Conservation (phyloP, 2,797 vertebrate genomes). For the Centroberyx gerrardi region DNA sequence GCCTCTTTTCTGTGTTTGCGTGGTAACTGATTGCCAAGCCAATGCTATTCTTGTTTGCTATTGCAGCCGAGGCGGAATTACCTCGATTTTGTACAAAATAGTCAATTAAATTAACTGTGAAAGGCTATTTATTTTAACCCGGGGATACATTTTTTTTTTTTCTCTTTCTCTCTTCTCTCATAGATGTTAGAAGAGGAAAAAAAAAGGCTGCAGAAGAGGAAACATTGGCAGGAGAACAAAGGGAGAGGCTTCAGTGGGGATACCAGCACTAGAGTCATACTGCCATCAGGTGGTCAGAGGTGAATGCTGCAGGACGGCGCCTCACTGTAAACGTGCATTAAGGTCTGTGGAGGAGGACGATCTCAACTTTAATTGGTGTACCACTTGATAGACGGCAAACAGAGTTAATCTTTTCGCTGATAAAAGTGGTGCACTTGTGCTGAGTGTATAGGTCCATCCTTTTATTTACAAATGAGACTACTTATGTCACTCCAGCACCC, state of each 20-base stretch:
- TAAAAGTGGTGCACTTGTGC: neutral
- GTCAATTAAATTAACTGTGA: conserved; percentile 91
- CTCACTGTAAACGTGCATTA: neutral
- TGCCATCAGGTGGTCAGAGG: conserved; percentile 84
- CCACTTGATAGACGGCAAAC: neutral
- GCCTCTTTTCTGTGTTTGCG: conserved; percentile 69
- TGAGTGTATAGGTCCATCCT: neutral
- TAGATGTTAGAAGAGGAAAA: conserved; percentile 71
- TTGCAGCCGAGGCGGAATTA: conserved; percentile 84
- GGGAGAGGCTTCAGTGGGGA: conserved; percentile 56
- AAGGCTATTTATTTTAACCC: conserved; percentile 90
- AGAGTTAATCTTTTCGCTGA: conserved; percentile 4
- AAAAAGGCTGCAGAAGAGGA: conserved; percentile 64
- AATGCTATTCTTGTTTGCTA: conserved; percentile 87
- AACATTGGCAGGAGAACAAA: conserved; percentile 86
- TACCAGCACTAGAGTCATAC: conserved; percentile 80
- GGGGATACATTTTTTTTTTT: conserved; percentile 84
- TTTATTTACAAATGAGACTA: neutral
- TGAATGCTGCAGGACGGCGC: conserved; percentile 35
- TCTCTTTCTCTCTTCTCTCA: conserved; percentile 70
- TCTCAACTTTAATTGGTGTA: neutral
- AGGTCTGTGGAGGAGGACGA: neutral
- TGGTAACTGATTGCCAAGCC: conserved; percentile 78
- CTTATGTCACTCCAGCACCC: neutral
- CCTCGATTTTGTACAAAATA: conserved; percentile 89